A percentile compares a stretch with the other conserved stretches of the same genome.
phyloP scores from a whole-genome alignment of 2,888 invertebrate species.

The Sclerodermus sp. region DNA sequence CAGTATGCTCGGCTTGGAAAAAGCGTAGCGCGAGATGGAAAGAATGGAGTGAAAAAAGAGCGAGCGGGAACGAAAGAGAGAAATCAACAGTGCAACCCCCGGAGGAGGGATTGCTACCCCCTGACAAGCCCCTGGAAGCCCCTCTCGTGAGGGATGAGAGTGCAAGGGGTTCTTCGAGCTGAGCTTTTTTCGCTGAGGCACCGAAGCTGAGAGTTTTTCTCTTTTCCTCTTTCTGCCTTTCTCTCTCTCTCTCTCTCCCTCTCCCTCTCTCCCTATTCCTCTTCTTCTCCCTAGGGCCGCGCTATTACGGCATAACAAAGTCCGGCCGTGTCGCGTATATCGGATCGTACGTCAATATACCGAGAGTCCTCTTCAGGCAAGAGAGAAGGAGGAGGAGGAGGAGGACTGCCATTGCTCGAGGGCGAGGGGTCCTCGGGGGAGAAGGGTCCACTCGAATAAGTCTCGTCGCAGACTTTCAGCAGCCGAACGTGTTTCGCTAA shows the following conservation, averaged over 20 bases:
- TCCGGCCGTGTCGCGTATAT: constrained; percentile 46
- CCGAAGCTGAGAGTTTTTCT: too few species aligned
- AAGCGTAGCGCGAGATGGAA: too few species aligned
- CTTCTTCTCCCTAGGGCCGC: constrained; percentile 30
- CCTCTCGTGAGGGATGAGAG: constrained; percentile 7
- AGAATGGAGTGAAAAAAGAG: too few species aligned
- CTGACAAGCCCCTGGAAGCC: too few species aligned
- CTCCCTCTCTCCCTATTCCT: constrained; percentile 11
- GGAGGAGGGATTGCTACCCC: too few species aligned
- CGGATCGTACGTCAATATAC: constrained; percentile 49
- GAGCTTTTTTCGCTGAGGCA: constrained; percentile 47
- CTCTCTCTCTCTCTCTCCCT: constrained; percentile 17
- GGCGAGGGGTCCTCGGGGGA: constrained; percentile 14
- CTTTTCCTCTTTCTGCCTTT: constrained; percentile 13
- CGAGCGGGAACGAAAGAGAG: too few species aligned
- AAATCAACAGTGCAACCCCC: too few species aligned
- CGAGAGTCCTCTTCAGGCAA: constrained; percentile 4
- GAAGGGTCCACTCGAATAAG: constrained; percentile 14
- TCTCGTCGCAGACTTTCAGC: too few species aligned
- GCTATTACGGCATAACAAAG: constrained; percentile 51
- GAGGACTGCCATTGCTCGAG: constrained; percentile 1
- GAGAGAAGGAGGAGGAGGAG: not conserved
- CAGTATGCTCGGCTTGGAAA: constrained; percentile 5
- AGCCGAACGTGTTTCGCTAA: too few species aligned
- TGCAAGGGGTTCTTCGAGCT: constrained; percentile 43